Base-by-base conservation (phyloP, 2,797 vertebrate species). In the Dermochelys coriacea region DNA sequence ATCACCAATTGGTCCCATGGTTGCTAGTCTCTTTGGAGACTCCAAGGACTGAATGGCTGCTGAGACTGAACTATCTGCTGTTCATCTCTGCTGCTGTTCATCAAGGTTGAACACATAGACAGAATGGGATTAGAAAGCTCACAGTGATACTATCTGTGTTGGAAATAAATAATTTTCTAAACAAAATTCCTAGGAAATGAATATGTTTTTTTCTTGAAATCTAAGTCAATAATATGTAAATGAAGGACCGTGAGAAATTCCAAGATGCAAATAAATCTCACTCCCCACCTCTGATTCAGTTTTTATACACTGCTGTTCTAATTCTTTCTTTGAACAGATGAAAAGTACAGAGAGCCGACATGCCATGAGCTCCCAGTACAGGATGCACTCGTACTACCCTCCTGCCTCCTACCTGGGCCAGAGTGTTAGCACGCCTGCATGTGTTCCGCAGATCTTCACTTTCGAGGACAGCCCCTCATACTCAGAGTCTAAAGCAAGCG, bases 371-470 rank as follows among this genome's bases (percentile, higher is more conserved):
- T 98, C 99, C 25, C 99, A 99, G 98, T 99, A 99, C 98, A 98
- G 97, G 94, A 98, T 99, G 99, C 99, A 99, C 88, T 99, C 99
- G 54, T 99, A 99, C 97, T 99, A 99, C 94, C 98, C 99, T 0
- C 97, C 98, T 7, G 94, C 98, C 52, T 98, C 99, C 77, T 99
- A 99, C 97, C 97, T 99, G 97, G 98, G 98, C 84, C 99, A 99
- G 97, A 98, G 99, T 7, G 94, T 99, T 89, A 97, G 98, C 1
- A 5, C 98, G 74, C 71, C 98, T 64, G 37, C 98, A 27, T 98
- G 98, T 79, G 96, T 99, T 94, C 98, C 98, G 4, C 98, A 99
- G 78, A 97, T 99, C 96, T 98, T 99, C 96, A 97, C 98, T 87
- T 98, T 99, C 82, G 99, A 99, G 79, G 99, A 98, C 10, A 97